A percentile compares a stretch with the other conserved stretches of the same genome.
Conservation (phyloP, 2,113 vertebrate genomes). For the Shinisaurus crocodilurus region DNA sequence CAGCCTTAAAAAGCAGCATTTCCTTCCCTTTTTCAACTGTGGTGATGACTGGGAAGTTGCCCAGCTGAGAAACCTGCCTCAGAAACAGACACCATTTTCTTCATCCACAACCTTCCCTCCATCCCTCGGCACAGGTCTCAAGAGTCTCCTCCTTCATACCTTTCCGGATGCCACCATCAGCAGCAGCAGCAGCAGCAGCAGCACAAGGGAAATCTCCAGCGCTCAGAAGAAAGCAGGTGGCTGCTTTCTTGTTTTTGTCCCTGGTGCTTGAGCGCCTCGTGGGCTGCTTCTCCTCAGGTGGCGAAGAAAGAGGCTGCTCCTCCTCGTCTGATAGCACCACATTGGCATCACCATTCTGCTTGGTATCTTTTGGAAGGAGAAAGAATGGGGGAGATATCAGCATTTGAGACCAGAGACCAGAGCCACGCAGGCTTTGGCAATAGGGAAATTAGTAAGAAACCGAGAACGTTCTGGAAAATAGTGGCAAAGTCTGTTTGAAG, state of each 20-base stretch:
- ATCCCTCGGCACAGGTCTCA: background rate
- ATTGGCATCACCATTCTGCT: slow-evolving; percentile 94
- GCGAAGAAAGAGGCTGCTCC: slow-evolving; percentile 85
- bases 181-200: slow-evolving; percentile 67
- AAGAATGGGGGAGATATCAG: background rate
- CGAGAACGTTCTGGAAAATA: background rate
- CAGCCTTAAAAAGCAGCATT: background rate
- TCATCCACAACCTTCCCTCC: background rate
- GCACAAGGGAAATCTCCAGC: slow-evolving; percentile 85
- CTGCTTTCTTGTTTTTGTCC: slow-evolving; percentile 90
- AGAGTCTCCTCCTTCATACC: slow-evolving; percentile 77
- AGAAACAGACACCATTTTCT: background rate
- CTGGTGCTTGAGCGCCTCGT: slow-evolving; percentile 83
- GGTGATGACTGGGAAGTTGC: background rate
- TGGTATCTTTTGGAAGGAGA: slow-evolving; percentile 83
- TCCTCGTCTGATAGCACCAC: slow-evolving; percentile 90
- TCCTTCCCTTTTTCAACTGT: background rate
- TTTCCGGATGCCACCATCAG: slow-evolving; percentile 83
- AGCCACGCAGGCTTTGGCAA: background rate
- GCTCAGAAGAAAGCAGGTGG: slow-evolving; percentile 92
- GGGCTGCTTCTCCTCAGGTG: slow-evolving; percentile 82
- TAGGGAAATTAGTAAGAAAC: background rate
- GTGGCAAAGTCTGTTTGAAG: background rate
- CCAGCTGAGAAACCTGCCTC: background rate
- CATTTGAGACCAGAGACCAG: background rate